Conservation (phyloP, 2,888 invertebrate species). For the Dicranocentrus wangi region DNA sequence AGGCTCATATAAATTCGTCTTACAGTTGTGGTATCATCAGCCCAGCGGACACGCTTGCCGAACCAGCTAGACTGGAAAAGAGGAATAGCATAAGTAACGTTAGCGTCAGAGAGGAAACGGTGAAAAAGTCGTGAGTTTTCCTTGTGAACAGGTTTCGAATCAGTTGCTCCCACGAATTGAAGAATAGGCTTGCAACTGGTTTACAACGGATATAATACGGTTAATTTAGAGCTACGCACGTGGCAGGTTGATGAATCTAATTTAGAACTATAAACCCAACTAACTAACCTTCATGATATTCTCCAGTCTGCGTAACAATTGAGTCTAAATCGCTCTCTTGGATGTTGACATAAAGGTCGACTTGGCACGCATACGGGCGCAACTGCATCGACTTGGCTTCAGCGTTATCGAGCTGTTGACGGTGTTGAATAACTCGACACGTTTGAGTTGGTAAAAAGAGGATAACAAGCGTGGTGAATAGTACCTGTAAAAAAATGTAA, state of each 20-base stretch:
- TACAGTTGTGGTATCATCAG: conserved; percentile 53
- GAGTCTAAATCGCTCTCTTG: not conserved
- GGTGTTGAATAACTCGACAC: not conserved
- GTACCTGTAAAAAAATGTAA: not conserved
- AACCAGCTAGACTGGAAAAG: conserved; percentile 34
- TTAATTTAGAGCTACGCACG: too few species aligned
- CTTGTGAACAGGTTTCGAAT: conserved; percentile 75
- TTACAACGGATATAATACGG: not conserved
- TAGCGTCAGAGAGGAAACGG: not conserved
- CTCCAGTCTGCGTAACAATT: conserved; percentile 1
- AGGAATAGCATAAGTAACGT: conserved; percentile 27
- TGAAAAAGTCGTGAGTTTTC: conserved; percentile 74
- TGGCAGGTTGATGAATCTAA: too few species aligned
- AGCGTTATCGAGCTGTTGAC: not conserved
- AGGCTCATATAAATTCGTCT: too few species aligned
- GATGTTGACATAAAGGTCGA: not conserved
- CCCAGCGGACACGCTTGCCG: conserved; percentile 29
- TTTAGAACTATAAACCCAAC: too few species aligned
- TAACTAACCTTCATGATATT: conserved; percentile 24
- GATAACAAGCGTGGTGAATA: conserved; percentile 8
- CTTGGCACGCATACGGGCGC: not conserved
- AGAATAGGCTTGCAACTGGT: conserved; percentile 69
- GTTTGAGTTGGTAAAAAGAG: conserved; percentile 2
- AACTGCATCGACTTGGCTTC: not conserved
- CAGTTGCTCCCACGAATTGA: conserved; percentile 74